These are phyloP conservation scores for Drosophila dunni DNA, from an alignment of 1,140 invertebrate genomes.

Conservation along the genomic window DNA sequence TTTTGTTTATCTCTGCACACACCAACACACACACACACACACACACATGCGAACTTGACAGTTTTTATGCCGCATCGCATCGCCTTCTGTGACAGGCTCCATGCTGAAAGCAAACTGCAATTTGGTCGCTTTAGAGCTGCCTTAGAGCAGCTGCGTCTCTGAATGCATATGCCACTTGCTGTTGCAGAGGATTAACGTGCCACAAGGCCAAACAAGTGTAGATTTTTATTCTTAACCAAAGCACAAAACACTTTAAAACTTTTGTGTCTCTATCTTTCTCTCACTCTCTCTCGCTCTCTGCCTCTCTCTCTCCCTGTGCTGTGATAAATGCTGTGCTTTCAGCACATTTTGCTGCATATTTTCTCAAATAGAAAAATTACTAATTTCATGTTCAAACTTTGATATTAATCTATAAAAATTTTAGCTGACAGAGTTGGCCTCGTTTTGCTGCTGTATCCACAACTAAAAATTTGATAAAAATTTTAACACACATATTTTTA, in stretches of 20 bases:
- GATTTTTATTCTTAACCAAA: slow-evolving; percentile 23
- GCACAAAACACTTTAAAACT: slow-evolving; percentile 39
- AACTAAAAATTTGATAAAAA: neutral
- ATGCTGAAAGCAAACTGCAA: slow-evolving; percentile 63
- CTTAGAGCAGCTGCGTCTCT: slow-evolving; percentile 60
- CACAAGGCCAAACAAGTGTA: slow-evolving; percentile 40
- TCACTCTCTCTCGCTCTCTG: too few relatives aligned
- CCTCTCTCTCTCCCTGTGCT: too few relatives aligned
- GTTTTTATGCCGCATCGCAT: slow-evolving; percentile 64
- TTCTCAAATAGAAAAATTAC: too few relatives aligned
- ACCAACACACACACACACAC: slow-evolving; percentile 21
- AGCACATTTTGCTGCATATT: neutral
- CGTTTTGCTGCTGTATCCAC: neutral
- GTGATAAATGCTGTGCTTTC: neutral
- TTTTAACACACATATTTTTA: neutral
- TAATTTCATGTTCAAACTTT: too few relatives aligned
- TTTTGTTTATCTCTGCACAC: slow-evolving; percentile 73
- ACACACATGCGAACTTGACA: slow-evolving; percentile 24
- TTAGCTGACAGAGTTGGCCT: neutral
- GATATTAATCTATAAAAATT: too few relatives aligned
- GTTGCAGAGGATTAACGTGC: slow-evolving; percentile 65
- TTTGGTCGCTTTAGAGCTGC: slow-evolving; percentile 65
- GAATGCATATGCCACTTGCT: slow-evolving; percentile 51
- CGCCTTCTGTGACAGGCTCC: slow-evolving; percentile 60
- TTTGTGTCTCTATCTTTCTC: neutral